Evolutionary conservation across 2,797 vertebrate species (phyloP).

Genomic region (Scolopax bukidnonensis): DNA sequence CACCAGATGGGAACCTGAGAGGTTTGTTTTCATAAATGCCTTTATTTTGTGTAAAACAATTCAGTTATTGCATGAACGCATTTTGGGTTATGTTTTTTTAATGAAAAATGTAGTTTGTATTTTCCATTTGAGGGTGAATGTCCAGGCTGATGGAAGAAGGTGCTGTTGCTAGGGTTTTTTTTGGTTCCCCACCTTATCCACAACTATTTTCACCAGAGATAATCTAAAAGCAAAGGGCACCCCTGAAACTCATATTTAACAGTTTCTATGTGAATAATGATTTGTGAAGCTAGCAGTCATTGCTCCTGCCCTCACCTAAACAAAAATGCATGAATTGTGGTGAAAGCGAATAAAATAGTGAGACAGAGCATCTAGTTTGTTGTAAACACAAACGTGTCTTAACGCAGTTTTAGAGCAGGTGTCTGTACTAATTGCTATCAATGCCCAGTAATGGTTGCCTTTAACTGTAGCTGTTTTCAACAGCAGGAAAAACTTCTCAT

Average conservation of each 20-base stretch:
- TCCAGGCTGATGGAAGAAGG: not conserved
- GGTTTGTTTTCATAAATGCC: not conserved
- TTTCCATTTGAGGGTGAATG: not conserved
- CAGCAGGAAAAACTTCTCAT: not conserved
- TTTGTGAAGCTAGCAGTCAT: not conserved
- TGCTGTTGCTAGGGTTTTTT: fast-evolving
- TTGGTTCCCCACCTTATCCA: not conserved
- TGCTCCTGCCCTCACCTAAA: not conserved
- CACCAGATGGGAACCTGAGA: not conserved
- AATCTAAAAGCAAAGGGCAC: not conserved
- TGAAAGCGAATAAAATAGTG: not conserved
- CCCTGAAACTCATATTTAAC: fast-evolving
- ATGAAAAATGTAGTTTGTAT: not conserved
- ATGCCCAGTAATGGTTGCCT: not conserved
- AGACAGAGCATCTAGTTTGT: not conserved
- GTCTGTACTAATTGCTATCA: not conserved
- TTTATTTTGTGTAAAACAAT: not conserved
- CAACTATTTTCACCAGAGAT: not conserved
- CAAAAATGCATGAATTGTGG: not conserved
- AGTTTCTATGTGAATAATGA: not conserved
- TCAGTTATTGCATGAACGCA: not conserved
- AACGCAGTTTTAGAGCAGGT: not conserved
- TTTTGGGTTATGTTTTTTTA: not conserved
- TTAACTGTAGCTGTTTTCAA: not conserved
- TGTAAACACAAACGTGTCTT: not conserved